phyloP scores from a whole-genome alignment of 2,888 invertebrate genomes.

The Agrochola litura region DNA sequence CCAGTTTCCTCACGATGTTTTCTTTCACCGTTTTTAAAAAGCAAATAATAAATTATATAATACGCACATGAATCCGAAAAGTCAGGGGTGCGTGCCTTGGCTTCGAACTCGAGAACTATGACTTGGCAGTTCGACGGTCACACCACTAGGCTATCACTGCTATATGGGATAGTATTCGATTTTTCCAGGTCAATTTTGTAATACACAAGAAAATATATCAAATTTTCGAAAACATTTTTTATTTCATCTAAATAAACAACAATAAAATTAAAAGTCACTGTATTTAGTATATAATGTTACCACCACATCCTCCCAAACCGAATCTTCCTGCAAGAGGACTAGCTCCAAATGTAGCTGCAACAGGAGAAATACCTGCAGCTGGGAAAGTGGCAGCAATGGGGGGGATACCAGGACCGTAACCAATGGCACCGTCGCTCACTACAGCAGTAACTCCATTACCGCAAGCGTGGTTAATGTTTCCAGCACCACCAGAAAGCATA shows the following conservation, averaged over 20 bases:
- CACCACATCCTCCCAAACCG: slow-evolving; percentile 28
- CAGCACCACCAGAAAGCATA: slow-evolving; percentile 74
- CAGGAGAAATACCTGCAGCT: slow-evolving; percentile 13
- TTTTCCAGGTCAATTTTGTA: background rate
- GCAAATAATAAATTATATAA: no score
- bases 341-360: slow-evolving; percentile 23
- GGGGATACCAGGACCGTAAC: slow-evolving; percentile 36
- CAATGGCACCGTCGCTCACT: slow-evolving; percentile 58
- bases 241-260: slow-evolving; percentile 35
- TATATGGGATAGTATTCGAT: no score
- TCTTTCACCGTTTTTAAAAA: no score
- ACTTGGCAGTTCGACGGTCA: no score
- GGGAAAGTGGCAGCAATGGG: slow-evolving; percentile 50
- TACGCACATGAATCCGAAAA: no score
- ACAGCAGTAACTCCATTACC: slow-evolving; percentile 72
- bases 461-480: slow-evolving; percentile 75
- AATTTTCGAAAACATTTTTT: slow-evolving; percentile 9
- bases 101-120: no score
- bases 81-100: no score
- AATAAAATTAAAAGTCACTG: slow-evolving; percentile 24
- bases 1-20: no score
- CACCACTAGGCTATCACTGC: no score
- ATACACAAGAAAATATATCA: background rate
- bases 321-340: slow-evolving; percentile 25
- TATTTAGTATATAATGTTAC: slow-evolving; percentile 35